These are phyloP conservation scores for Cybosia mesomella DNA, from an alignment of 2,888 invertebrate species.

Conservation along the genomic window DNA sequence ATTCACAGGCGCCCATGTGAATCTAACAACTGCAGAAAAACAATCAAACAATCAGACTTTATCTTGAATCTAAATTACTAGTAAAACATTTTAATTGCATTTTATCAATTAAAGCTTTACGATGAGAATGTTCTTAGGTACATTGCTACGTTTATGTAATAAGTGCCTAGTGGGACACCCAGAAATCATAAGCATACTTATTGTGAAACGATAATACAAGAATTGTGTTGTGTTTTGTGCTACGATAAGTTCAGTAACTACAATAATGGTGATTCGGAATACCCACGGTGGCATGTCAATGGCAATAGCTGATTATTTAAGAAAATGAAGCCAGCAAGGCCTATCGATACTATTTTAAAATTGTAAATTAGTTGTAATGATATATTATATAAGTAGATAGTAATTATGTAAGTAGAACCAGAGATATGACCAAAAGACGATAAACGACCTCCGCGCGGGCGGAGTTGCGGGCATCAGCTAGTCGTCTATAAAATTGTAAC, in stretches of 20 bases:
- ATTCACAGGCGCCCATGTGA: constrained; percentile 43
- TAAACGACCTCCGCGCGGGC: too few species aligned
- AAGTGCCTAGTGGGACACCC: neutral
- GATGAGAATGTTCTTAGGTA: neutral
- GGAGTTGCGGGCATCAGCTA: too few species aligned
- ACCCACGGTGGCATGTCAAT: neutral
- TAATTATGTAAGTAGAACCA: too few species aligned
- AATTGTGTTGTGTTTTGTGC: neutral
- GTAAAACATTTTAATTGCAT: constrained; percentile 59
- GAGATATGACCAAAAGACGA: too few species aligned
- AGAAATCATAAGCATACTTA: neutral
- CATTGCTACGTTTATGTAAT: neutral
- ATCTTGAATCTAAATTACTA: constrained; percentile 56
- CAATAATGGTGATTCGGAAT: neutral
- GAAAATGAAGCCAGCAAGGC: neutral
- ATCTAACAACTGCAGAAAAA: constrained; percentile 45
- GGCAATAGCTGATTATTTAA: neutral
- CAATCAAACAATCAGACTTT: constrained; percentile 58
- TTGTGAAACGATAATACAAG: neutral
- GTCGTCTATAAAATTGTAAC: neutral
- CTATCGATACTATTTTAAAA: too few species aligned
- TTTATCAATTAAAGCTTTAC: constrained; percentile 61
- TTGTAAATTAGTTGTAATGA: too few species aligned
- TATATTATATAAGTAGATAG: too few species aligned
- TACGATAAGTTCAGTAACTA: neutral